These are phyloP conservation scores for Colletes collaris DNA, from an alignment of 2,888 invertebrate species.

Conservation along the genomic window DNA sequence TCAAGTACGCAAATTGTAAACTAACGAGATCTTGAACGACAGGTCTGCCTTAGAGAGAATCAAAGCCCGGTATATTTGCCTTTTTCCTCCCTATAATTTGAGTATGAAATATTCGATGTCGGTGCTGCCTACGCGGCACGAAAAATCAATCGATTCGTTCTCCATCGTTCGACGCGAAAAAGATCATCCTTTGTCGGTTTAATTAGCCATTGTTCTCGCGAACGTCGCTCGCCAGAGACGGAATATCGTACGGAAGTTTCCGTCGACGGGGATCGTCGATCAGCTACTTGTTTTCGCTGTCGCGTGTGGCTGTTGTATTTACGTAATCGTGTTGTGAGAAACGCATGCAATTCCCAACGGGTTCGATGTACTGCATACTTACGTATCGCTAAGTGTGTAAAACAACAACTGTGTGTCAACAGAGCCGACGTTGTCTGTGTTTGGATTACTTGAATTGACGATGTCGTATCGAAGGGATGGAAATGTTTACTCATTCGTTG, in stretches of 20 bases:
- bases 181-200: conserved; percentile 24
- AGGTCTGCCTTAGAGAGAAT: not conserved
- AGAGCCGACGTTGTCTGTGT: not conserved
- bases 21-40: not conserved
- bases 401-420: conserved; percentile 52
- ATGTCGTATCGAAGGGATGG: conserved; percentile 59
- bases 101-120: not conserved
- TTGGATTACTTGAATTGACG: conserved; percentile 72
- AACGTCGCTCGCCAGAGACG: conserved; percentile 1
- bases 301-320: conserved; percentile 36
- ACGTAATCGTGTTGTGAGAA: conserved; percentile 48
- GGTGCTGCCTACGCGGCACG: not conserved
- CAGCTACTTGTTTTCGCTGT: conserved; percentile 39
- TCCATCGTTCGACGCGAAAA: conserved; percentile 13
- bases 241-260: conserved; percentile 6
- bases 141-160: conserved; percentile 18
- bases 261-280: conserved; percentile 41
- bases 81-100: no score
- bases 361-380: conserved; percentile 64
- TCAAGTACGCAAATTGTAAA: no score
- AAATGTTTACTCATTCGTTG: conserved; percentile 43
- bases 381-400: conserved; percentile 65
- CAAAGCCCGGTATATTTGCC: not conserved
- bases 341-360: conserved; percentile 66
- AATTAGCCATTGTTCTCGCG: conserved; percentile 43